Base-by-base conservation (phyloP, 1,140 invertebrate species). In the Bombus difficillimus region DNA sequence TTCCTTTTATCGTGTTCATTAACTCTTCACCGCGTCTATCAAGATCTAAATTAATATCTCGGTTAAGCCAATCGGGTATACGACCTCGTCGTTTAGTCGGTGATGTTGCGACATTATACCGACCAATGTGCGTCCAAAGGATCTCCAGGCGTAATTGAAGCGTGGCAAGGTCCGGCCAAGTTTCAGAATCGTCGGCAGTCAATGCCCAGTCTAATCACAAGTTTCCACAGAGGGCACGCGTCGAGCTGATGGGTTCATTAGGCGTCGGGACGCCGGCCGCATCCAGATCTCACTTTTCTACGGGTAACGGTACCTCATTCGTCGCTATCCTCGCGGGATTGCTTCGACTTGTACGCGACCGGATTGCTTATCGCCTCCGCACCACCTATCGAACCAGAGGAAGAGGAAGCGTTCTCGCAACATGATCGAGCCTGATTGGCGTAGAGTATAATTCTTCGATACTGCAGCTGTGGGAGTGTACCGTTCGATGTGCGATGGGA, bases 191-290 rank as follows among this genome's bases (percentile, higher is more conserved):
- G 73, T 69, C 72, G 90, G 62, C n/a, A 53, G 74, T 85, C 83
- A 85, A 86, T 90, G 91, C 84, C 91, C 91, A 92, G 91, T 92
- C 91, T 92, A 92, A 92, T 92, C 91, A 92, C 91, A 92, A 92
- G 84, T 92, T 83, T 64, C 83, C 68, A 85, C 82, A 68, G 68
- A 89, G 81, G 85, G 89, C 86, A 90, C 89, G 86, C 91, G 91
- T 85, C 85, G 64, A 53, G 69, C 57, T 90, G 91, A 92, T 92
- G 91, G 89, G 88, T 92, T 92, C 91, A 92, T 92, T 92, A 92
- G 88, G 88, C 88, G 89, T 86, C 78, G 81, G 85, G 81, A 92
- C 91, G 91, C 83, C 73, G 34, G 57, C 79, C 86, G 91, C 91
- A 92, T 92, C 81, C 80, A 91, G 91, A 92, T 92, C 90, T 91